Evolutionary conservation across 2,888 invertebrate species (phyloP).

Genomic region (Agonopterix alstromeriana): DNA sequence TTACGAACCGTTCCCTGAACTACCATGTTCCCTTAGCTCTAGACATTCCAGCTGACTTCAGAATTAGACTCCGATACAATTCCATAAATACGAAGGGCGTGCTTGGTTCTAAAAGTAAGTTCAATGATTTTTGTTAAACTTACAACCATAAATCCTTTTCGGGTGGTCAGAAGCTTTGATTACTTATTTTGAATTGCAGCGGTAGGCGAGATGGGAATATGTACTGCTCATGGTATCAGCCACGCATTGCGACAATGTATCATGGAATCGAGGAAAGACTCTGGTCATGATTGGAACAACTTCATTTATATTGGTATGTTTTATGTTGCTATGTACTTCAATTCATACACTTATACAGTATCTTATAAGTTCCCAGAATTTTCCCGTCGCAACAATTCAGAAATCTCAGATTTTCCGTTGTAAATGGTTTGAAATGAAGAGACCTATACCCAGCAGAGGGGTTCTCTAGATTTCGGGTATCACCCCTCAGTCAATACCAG

Average conservation of each 20-base stretch:
- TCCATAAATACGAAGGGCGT: constrained; percentile 79
- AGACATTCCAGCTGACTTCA: constrained; percentile 82
- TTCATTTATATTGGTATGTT: constrained; percentile 52
- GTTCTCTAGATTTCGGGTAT: no score
- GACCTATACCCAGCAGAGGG: no score
- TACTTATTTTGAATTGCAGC: constrained; percentile 29
- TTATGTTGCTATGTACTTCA: no score
- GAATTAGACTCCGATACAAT: constrained; percentile 78
- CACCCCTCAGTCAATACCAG: no score
- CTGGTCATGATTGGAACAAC: constrained; percentile 38
- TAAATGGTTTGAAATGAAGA: no score
- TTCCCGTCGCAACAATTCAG: neutral
- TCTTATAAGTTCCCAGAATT: neutral
- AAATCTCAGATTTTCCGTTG: no score
- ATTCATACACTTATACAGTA: no score
- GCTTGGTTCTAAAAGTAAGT: constrained; percentile 80
- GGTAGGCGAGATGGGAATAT: constrained; percentile 63
- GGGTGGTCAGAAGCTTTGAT: neutral
- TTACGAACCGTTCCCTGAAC: constrained; percentile 82
- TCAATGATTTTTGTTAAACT: neutral
- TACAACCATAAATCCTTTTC: neutral
- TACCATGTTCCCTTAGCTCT: constrained; percentile 82
- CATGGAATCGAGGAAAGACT: constrained; percentile 49
- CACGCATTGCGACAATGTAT: constrained; percentile 53
- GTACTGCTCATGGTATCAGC: constrained; percentile 42